Conservation (phyloP, 2,113 vertebrate species). For the Speoplatyrhinus poulsoni region DNA sequence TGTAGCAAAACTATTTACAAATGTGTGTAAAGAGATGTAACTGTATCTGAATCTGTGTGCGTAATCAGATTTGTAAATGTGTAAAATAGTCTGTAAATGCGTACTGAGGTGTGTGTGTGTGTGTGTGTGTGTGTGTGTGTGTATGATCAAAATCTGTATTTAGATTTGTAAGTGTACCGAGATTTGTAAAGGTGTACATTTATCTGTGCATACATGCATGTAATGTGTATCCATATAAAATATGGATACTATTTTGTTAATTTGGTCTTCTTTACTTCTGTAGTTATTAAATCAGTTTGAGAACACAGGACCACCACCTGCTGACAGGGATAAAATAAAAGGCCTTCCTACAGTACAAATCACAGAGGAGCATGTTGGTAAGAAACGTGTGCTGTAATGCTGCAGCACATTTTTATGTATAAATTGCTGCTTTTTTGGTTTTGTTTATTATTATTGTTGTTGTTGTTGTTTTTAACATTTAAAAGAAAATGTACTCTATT, state of each 20-base stretch:
- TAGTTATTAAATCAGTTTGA: conserved; percentile 99
- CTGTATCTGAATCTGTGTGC: too few species aligned
- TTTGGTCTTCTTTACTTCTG: neutral
- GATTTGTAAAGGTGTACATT: too few species aligned
- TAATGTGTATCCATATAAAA: neutral
- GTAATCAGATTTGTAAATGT: too few species aligned
- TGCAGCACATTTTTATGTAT: neutral
- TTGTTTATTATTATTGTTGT: neutral
- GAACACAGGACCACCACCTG: conserved; percentile 96
- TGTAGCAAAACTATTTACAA: too few species aligned
- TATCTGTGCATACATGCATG: too few species aligned
- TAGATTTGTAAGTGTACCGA: too few species aligned
- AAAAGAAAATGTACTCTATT: too few species aligned
- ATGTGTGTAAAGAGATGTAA: too few species aligned
- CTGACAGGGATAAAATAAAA: conserved; percentile 96
- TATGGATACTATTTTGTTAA: neutral
- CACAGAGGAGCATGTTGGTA: conserved; percentile 92
- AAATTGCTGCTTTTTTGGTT: neutral
- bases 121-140: too few species aligned
- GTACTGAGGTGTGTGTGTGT: too few species aligned
- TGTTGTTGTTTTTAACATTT: neutral
- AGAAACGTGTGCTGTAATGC: conserved; percentile 29
- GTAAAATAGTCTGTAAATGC: too few species aligned
- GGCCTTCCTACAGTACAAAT: conserved; percentile 90
- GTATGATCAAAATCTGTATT: too few species aligned